These are phyloP conservation scores for Phrynocephalus forsythii DNA, from an alignment of 2,797 vertebrate genomes.

Conservation along the genomic window DNA sequence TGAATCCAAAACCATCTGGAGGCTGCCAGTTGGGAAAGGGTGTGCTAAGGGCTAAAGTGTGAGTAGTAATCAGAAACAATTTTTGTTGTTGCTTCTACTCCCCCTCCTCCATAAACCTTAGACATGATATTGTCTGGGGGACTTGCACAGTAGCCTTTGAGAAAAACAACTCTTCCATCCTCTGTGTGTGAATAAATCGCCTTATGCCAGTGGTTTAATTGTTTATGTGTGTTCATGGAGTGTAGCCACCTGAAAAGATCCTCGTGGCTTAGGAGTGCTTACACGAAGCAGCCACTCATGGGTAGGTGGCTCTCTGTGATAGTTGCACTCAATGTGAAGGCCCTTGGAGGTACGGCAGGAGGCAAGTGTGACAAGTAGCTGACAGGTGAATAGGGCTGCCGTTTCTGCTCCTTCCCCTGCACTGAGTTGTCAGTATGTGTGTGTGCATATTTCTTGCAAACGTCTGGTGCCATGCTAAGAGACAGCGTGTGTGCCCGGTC, in stretches of 20 bases:
- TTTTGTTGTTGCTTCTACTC: too few species aligned
- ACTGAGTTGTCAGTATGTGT: background rate
- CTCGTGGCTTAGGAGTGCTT: background rate
- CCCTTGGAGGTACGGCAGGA: background rate
- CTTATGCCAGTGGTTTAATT: background rate
- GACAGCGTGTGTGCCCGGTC: fast-evolving
- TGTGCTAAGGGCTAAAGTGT: background rate
- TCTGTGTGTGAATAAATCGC: background rate
- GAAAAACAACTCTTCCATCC: too few species aligned
- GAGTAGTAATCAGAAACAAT: background rate
- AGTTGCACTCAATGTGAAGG: background rate
- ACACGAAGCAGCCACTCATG: background rate
- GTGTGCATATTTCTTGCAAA: background rate
- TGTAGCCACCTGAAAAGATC: background rate
- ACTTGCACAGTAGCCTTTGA: too few species aligned
- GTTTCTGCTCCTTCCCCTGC: background rate
- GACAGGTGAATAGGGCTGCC: background rate
- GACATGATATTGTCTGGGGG: too few species aligned
- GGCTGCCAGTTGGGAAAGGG: background rate
- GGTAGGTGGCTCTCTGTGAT: background rate
- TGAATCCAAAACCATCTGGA: too few species aligned
- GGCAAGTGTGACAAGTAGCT: background rate
- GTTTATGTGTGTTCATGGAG: background rate
- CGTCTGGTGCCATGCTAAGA: background rate
- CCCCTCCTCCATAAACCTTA: too few species aligned